A percentile compares a stretch with the other conserved stretches of the same genome.
Evolutionary conservation across 2,888 invertebrate species (phyloP).

Genomic region (Palloptera scutellata): DNA sequence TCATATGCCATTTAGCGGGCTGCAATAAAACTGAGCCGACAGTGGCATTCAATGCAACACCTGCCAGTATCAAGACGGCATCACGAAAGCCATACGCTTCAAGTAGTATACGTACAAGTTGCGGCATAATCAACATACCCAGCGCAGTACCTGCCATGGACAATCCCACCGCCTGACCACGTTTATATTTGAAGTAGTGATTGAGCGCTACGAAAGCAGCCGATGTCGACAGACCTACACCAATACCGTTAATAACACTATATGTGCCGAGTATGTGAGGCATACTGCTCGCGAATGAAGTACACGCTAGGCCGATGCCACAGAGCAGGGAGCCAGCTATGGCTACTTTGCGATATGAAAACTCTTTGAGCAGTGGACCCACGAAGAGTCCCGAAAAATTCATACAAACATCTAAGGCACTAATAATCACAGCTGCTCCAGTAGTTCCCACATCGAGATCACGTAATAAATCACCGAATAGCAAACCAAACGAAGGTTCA

Average conservation of each 20-base stretch:
- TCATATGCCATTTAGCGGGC: slow-evolving; percentile 76
- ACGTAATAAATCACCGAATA: slow-evolving; percentile 77
- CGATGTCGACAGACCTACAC: slow-evolving; percentile 78
- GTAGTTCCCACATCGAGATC: slow-evolving; percentile 78
- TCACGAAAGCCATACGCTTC: slow-evolving; percentile 73
- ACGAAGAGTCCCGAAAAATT: slow-evolving; percentile 82
- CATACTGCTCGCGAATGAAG: slow-evolving; percentile 76
- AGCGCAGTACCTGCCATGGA: slow-evolving; percentile 83
- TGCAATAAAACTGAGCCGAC: slow-evolving; percentile 74
- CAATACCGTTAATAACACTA: slow-evolving; percentile 80
- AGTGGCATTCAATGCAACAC: slow-evolving; percentile 73
- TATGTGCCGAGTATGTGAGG: slow-evolving; percentile 76
- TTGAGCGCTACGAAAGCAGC: slow-evolving; percentile 82
- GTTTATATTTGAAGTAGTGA: slow-evolving; percentile 78
- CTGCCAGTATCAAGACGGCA: slow-evolving; percentile 74
- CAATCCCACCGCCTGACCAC: slow-evolving; percentile 81
- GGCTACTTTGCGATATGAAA: slow-evolving; percentile 77
- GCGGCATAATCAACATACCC: slow-evolving; percentile 82
- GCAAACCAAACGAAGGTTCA: slow-evolving; percentile 81
- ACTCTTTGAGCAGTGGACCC: slow-evolving; percentile 78
- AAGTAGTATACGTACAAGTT: slow-evolving; percentile 73
- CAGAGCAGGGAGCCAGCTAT: slow-evolving; percentile 73
- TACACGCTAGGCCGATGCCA: slow-evolving; percentile 72
- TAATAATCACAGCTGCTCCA: slow-evolving; percentile 78
- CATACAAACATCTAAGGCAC: slow-evolving; percentile 78